A percentile compares a stretch with the other conserved stretches of the same genome.
Evolutionary conservation across 2,888 invertebrate genomes (phyloP).

Genomic region (Pemphredon lugubris): DNA sequence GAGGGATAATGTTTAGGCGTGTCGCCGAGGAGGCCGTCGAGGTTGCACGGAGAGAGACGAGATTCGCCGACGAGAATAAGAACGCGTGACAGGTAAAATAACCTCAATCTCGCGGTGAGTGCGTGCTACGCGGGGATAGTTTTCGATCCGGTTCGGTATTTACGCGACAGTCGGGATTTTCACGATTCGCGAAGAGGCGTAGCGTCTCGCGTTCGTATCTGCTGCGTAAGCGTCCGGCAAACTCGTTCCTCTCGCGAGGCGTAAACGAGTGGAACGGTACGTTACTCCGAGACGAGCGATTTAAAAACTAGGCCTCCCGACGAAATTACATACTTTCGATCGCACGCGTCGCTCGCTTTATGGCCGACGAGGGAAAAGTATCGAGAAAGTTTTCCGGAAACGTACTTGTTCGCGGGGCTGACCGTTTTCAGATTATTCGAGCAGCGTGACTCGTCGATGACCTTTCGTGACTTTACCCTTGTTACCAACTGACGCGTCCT

Average conservation of each 20-base stretch:
- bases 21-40: slow-evolving; percentile 48
- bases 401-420: neutral
- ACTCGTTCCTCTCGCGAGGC: slow-evolving; percentile 26
- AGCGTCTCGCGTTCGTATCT: no score
- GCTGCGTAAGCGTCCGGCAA: slow-evolving; percentile 12
- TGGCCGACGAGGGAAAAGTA: neutral
- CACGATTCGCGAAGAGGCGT: no score
- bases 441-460: slow-evolving; percentile 21
- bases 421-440: slow-evolving; percentile 28
- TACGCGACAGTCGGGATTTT: neutral
- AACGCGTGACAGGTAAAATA: slow-evolving; percentile 67
- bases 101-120: slow-evolving; percentile 51
- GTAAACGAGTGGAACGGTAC: slow-evolving; percentile 41
- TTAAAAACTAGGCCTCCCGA: slow-evolving; percentile 22
- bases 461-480: slow-evolving; percentile 33
- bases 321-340: slow-evolving; percentile 43
- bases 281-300: slow-evolving; percentile 27
- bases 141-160: no score
- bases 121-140: no score
- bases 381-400: neutral
- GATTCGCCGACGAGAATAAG: slow-evolving; percentile 42
- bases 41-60: slow-evolving; percentile 56
- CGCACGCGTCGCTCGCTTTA: slow-evolving; percentile 18
- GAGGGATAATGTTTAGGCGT: slow-evolving; percentile 61
- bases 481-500: slow-evolving; percentile 39